Evolutionary conservation across 1,140 invertebrate genomes (phyloP).

Genomic region (Drosophila subpulchrella): DNA sequence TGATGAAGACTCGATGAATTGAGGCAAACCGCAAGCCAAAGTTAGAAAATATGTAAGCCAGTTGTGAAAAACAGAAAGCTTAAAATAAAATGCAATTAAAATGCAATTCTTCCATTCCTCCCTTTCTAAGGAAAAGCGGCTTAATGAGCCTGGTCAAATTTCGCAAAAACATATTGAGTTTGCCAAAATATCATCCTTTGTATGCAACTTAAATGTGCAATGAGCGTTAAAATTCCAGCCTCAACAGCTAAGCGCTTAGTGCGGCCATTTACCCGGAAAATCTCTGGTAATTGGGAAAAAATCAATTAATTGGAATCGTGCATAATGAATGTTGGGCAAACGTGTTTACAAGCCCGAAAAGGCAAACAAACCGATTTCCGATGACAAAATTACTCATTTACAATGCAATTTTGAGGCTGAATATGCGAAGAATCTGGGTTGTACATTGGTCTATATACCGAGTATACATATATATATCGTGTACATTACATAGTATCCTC

Average conservation of each 20-base stretch:
- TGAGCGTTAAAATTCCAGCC: conserved; percentile 10
- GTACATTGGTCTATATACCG: not conserved
- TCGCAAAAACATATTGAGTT: not conserved
- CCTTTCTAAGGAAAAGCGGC: conserved; percentile 6
- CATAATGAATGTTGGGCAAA: conserved; percentile 50
- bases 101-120: not conserved
- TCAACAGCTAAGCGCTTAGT: conserved; percentile 29
- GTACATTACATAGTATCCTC: conserved; percentile 1
- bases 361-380: conserved; percentile 47
- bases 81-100: not conserved
- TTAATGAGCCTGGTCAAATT: not conserved
- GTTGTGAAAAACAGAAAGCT: not conserved
- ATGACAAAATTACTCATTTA: conserved; percentile 42
- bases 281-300: conserved; percentile 28
- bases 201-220: conserved; percentile 18
- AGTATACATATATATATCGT: not conserved
- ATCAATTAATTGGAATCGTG: conserved; percentile 48
- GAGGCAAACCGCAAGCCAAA: not conserved
- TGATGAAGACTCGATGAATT: not conserved
- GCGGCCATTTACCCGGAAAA: conserved; percentile 27
- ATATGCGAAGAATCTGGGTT: not conserved
- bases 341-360: conserved; percentile 54
- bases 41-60: not conserved
- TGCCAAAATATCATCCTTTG: not conserved
- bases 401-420: conserved; percentile 43